Base-by-base conservation (phyloP, 1,140 invertebrate species). In the Drosophila ercepeae region DNA sequence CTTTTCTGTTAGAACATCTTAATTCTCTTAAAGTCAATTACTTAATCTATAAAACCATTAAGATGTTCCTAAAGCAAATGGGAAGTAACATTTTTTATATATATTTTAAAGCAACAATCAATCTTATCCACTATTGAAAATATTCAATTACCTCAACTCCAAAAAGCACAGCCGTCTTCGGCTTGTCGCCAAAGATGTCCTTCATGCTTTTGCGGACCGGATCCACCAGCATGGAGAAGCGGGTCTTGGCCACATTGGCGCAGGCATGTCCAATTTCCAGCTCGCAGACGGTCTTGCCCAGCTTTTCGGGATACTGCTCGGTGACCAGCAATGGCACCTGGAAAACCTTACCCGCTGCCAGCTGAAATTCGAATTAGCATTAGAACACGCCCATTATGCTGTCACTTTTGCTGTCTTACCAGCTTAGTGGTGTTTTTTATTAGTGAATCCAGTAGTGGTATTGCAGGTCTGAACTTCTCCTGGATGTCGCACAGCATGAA, bases 401-500 rank as follows among this genome's bases (percentile, higher is more conserved):
- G 58, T 74, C 69, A 64, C 45, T 53, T 57, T 39, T 41, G 59
- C 51, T 23, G 42, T 64, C 89, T 91, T 92, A 95, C 95, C 94
- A 98, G 92, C 92, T 97, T 95, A 29, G 93, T 93, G 0, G 95
- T 94, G 52, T 96, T 95, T 68, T 93, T 92, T 0, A 96, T 92
- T 13, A 98, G 94, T 89, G 95, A 94, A 3, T 94, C 93, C 78
- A 97, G 93, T 14, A 78, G 39, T 69, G 94, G 93, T 67, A 97
- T 95, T 6, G 92, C 94, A 6, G 93, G 93, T 23, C 94, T 91
- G 86, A 97, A 97, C 75, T 95, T 95, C 90, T 97, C 96, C 91
- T 98, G 97, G 16, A 98, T 92, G 86, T 98, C 97, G 89, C 97
- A 98, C 45, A 97, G 91, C 27, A 98, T 92, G 51, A 98, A 93